Conservation (phyloP, 2,888 invertebrate species). For the Iphiclides podalirius region DNA sequence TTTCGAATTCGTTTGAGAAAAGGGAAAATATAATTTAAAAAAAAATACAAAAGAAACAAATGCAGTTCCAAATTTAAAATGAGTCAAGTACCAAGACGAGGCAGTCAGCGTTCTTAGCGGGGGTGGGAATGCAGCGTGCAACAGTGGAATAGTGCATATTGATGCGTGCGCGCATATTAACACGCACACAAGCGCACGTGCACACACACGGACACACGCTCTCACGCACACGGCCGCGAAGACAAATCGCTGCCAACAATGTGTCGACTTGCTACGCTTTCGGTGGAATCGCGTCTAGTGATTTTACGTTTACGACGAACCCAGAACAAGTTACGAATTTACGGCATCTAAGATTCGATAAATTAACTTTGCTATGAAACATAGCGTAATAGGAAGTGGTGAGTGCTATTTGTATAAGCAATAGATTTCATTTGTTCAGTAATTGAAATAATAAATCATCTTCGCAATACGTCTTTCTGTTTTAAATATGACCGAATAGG, state of each 20-base stretch:
- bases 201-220: slow-evolving; percentile 25
- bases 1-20: too few relatives aligned
- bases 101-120: slow-evolving; percentile 31
- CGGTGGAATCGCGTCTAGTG: slow-evolving; percentile 14
- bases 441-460: too few relatives aligned
- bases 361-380: too few relatives aligned
- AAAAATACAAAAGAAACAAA: too few relatives aligned
- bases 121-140: slow-evolving; percentile 47
- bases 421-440: too few relatives aligned
- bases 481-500: too few relatives aligned
- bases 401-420: too few relatives aligned
- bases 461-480: too few relatives aligned
- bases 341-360: too few relatives aligned
- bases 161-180: slow-evolving; percentile 32
- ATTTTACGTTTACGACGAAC: slow-evolving; percentile 17
- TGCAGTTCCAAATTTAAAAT: slow-evolving; percentile 3
- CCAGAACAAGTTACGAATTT: slow-evolving; percentile 11
- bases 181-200: slow-evolving; percentile 7
- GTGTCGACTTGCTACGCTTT: slow-evolving; percentile 30
- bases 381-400: too few relatives aligned
- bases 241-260: slow-evolving; percentile 34
- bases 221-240: slow-evolving; percentile 12
- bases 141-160: slow-evolving; percentile 38
- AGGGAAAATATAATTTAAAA: neutral
- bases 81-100: slow-evolving; percentile 36